Percentiles rank a stretch among this genome's conserved stretches.
Conservation (phyloP, 1,140 invertebrate genomes). For the Patella vulgata region DNA sequence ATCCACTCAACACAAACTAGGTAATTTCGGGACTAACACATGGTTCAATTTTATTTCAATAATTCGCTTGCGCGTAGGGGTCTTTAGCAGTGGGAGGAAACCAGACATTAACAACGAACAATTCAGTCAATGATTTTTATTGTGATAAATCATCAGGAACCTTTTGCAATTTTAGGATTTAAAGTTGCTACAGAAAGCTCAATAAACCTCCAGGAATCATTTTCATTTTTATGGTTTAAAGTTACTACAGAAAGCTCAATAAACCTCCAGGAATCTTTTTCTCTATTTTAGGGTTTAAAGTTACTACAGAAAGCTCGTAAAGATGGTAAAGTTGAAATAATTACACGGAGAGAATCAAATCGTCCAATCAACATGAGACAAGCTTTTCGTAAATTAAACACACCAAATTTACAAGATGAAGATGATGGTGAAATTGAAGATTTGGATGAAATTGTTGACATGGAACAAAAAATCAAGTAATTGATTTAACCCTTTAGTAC, state of each 20-base stretch:
- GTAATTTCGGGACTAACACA: too few relatives aligned
- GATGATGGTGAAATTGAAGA: conserved; percentile 58
- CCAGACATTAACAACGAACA: too few relatives aligned
- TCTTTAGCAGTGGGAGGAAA: too few relatives aligned
- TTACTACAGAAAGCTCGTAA: conserved; percentile 64
- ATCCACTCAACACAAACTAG: too few relatives aligned
- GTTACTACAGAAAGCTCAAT: conserved; percentile 61
- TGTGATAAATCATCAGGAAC: too few relatives aligned
- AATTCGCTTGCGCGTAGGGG: too few relatives aligned
- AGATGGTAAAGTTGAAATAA: conserved; percentile 56
- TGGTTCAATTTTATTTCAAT: too few relatives aligned
- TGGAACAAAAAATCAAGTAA: conserved; percentile 68
- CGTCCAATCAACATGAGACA: conserved; percentile 45
- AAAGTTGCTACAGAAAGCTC: conserved; percentile 61
- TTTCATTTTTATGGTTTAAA: conserved; percentile 57
- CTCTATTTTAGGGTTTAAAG: conserved; percentile 55
- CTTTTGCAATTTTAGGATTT: conserved; percentile 55
- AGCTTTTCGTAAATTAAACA: conserved; percentile 47
- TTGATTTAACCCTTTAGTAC: too few relatives aligned
- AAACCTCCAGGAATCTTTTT: too few relatives aligned
- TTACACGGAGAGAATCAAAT: conserved; percentile 44
- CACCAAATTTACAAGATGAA: conserved; percentile 46
- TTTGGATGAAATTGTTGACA: conserved; percentile 62
- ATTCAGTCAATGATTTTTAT: too few relatives aligned
- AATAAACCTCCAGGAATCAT: too few relatives aligned